Conservation (phyloP, 2,888 invertebrate genomes). For the Dromius quadrimaculatus region DNA sequence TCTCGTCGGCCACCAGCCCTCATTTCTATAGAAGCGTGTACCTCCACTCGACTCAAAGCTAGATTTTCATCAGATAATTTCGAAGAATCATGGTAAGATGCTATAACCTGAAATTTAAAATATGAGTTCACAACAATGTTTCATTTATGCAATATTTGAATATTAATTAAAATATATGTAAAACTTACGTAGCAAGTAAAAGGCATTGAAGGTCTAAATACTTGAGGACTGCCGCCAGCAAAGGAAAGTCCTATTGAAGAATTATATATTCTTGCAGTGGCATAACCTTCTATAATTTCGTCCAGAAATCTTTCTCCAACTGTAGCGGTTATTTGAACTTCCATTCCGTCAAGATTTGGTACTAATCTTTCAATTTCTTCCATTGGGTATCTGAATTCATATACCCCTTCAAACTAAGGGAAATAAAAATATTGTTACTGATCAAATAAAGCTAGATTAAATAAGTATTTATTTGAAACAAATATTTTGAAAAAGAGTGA, state of each 20-base stretch:
- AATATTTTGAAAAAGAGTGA: background rate
- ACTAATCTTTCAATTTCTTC: constrained; percentile 78
- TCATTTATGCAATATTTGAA: constrained; percentile 56
- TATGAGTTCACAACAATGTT: background rate
- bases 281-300: constrained; percentile 87
- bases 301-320: constrained; percentile 90
- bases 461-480: background rate
- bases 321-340: constrained; percentile 85
- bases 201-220: constrained; percentile 96
- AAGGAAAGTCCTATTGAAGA: constrained; percentile 86
- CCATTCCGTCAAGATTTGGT: constrained; percentile 79
- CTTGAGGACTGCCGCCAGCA: constrained; percentile 90
- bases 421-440: background rate
- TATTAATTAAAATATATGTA: too few species aligned
- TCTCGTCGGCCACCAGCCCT: constrained; percentile 74
- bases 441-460: constrained; percentile 35
- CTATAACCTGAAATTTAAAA: constrained; percentile 75
- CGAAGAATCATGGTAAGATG: constrained; percentile 93
- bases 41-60: constrained; percentile 74
- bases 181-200: constrained; percentile 83
- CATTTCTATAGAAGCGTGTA: constrained; percentile 75
- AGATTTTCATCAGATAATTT: constrained; percentile 77
- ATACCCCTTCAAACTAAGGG: constrained; percentile 85
- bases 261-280: constrained; percentile 88
- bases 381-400: constrained; percentile 89